Evolutionary conservation across 2,113 vertebrate species (phyloP), one percentile per base, ranked within the genome.

Genomic region (Micromys minutus): DNA sequence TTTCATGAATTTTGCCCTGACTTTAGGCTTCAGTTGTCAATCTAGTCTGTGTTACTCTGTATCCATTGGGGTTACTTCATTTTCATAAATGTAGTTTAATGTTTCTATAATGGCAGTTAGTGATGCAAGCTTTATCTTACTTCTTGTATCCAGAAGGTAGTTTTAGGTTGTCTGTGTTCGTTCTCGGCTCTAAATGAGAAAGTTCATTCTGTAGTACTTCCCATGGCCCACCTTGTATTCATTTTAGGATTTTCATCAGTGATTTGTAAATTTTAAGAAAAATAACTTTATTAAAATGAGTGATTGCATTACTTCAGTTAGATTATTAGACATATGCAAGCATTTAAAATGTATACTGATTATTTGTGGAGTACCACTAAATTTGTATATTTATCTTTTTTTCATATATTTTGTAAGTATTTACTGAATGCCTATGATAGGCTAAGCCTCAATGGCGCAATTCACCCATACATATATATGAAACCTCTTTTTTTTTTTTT

Each of bases 21-120:
- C 76, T 95, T 93, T 91, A 50, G 22, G 52, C 87, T 89, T 94
- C 47, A 93, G 17, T 93, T 80, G 83, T 85, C 93, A 94, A 91
- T 39, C 22, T 36, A 86, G 52, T 94, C 26, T 8, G 31, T 84
- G 9, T 91, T 87, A 87, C 34, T 97, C 26, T 29, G 34, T 95
- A 90, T 94, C 93, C 39, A 71, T 63, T 93, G 29, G 42, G 95
- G 94, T 39, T 81, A 39, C 52, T 57, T 57, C 50, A 80, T 81
- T 81, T 59, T 7, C 31, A 89, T 83, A 94, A 90, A 84, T 89
- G 24, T 69, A 13, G 36, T 16, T 89, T 97, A 42, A 61, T 90
- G 57, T 93, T 95, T 87, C 89, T n/a, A n/a, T n/a, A 91, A 87
- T 81, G 29, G 74, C 89, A 61, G 34, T 80, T 85, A 91, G 85